Percentiles rank a stretch among this genome's conserved stretches.
These are phyloP conservation scores for Drosophila biarmipes DNA, from an alignment of 1,140 invertebrate species.

Conservation along the genomic window DNA sequence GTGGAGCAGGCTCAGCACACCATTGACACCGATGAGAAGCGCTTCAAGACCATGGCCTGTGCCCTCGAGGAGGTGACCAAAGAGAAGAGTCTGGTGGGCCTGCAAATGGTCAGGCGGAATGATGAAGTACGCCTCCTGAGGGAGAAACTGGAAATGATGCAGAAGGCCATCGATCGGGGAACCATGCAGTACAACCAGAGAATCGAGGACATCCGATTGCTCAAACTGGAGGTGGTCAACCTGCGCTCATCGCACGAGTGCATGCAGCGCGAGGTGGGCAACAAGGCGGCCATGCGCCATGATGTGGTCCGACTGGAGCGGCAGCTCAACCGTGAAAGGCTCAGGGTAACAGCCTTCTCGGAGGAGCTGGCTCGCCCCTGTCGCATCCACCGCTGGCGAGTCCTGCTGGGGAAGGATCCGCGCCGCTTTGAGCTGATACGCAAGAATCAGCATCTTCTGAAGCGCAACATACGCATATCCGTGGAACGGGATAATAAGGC, in stretches of 20 bases:
- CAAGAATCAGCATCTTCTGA: slow-evolving; percentile 89
- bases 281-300: slow-evolving; percentile 86
- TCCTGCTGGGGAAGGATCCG: slow-evolving; percentile 90
- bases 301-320: slow-evolving; percentile 91
- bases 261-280: slow-evolving; percentile 87
- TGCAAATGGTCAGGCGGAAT: slow-evolving; percentile 90
- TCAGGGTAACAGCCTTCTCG: slow-evolving; percentile 89
- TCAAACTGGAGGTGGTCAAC: slow-evolving; percentile 90
- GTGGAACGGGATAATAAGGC: slow-evolving; percentile 27
- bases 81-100: slow-evolving; percentile 89
- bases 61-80: slow-evolving; percentile 87
- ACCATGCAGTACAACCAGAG: slow-evolving; percentile 88
- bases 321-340: slow-evolving; percentile 89
- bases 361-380: slow-evolving; percentile 91
- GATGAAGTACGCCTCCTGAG: slow-evolving; percentile 89
- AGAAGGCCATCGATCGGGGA: slow-evolving; percentile 88
- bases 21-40: slow-evolving; percentile 85
- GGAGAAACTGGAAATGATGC: slow-evolving; percentile 89
- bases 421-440: slow-evolving; percentile 87
- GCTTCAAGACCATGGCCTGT: slow-evolving; percentile 86
- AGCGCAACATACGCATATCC: slow-evolving; percentile 44
- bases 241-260: slow-evolving; percentile 87
- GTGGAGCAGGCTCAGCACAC: slow-evolving; percentile 84
- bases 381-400: slow-evolving; percentile 92
- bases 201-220: slow-evolving; percentile 90